Conservation (phyloP, 2,888 invertebrate species). For the Eulithis testata region DNA sequence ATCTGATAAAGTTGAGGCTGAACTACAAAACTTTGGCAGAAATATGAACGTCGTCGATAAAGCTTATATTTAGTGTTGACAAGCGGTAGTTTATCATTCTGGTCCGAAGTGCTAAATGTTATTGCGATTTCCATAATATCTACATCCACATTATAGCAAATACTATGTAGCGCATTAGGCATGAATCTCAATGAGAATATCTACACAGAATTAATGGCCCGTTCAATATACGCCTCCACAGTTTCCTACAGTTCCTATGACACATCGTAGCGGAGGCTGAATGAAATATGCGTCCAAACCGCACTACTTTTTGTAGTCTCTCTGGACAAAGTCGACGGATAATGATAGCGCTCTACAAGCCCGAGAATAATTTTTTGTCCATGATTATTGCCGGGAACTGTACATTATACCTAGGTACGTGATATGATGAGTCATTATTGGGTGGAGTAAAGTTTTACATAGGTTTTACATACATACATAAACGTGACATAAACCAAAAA, state of each 20-base stretch:
- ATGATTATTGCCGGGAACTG: too few species aligned
- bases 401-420: too few species aligned
- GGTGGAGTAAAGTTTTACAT: too few species aligned
- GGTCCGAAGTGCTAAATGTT: constrained; percentile 35
- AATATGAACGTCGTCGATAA: constrained; percentile 41
- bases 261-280: constrained; percentile 8
- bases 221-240: constrained; percentile 23
- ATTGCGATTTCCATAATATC: constrained; percentile 35
- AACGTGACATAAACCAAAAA: too few species aligned
- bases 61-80: constrained; percentile 35
- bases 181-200: constrained; percentile 39
- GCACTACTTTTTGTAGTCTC: too few species aligned
- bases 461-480: not conserved
- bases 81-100: constrained; percentile 36
- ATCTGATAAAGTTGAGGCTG: constrained; percentile 22
- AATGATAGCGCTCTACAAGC: too few species aligned
- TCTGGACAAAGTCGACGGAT: not conserved
- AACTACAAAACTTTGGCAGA: constrained; percentile 24
- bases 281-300: too few species aligned
- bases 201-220: constrained; percentile 41
- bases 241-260: constrained; percentile 4
- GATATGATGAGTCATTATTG: too few species aligned
- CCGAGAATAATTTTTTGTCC: too few species aligned
- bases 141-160: constrained; percentile 28
- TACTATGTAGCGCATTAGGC: constrained; percentile 35